Evolutionary conservation across 23 tunicate genomes (phyloP).

Genomic region (Ciona savignyi): DNA sequence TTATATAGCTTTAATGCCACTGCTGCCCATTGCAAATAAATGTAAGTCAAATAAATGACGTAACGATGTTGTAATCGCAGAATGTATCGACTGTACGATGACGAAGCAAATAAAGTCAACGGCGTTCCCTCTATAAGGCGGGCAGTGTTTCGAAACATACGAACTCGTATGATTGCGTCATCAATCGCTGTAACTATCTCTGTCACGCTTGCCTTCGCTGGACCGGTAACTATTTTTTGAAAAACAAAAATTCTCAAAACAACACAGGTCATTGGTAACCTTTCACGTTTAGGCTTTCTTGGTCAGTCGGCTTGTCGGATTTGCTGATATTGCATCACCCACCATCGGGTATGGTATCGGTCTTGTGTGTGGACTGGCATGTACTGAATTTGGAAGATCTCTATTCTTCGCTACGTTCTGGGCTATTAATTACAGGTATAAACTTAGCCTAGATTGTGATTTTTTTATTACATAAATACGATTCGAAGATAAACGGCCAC

Average conservation of each 20-base stretch:
- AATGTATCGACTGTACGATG: conserved; percentile 27
- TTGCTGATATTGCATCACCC: conserved; percentile 37
- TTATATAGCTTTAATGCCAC: too few species aligned
- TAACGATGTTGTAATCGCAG: too few species aligned
- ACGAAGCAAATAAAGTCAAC: conserved; percentile 16
- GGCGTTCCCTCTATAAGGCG: conserved; percentile 38
- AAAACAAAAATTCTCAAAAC: too few species aligned
- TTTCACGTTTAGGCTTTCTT: conserved; percentile 71
- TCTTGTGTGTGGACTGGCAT: conserved; percentile 24
- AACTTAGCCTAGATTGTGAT: too few species aligned
- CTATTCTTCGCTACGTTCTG: conserved; percentile 53
- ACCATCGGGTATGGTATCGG: conserved; percentile 62
- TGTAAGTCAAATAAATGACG: too few species aligned
- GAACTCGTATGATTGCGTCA: conserved; percentile 36
- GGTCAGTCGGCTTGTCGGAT: conserved; percentile 37
- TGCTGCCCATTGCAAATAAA: too few species aligned
- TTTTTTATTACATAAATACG: too few species aligned
- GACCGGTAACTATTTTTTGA: conserved; percentile 25
- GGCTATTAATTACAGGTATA: conserved; percentile 69
- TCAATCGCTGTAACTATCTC: conserved; percentile 14
- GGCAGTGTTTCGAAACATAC: conserved; percentile 30
- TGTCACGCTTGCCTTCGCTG: conserved; percentile 27
- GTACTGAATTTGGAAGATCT: conserved; percentile 57
- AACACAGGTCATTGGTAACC: too few species aligned
- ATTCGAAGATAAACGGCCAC: too few species aligned